Evolutionary conservation across 2,797 vertebrate species (phyloP).

Genomic region (Poeciliopsis gracilis): DNA sequence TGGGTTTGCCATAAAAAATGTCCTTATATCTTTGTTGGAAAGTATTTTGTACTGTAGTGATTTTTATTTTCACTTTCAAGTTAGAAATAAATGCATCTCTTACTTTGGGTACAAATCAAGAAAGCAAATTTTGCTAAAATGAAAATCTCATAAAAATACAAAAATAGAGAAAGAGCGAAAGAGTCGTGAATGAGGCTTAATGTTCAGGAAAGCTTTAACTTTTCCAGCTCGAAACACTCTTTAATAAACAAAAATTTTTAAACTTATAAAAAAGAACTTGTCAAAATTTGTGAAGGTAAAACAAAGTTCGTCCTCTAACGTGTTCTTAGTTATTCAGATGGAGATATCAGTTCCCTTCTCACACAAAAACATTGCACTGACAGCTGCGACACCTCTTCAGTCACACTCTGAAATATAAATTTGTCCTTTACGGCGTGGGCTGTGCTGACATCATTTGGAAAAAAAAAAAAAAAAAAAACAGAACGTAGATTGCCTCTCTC

Average conservation of each 20-base stretch:
- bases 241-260: neutral
- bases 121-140: neutral
- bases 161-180: neutral
- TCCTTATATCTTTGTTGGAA: neutral
- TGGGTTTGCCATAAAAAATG: neutral
- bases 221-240: neutral
- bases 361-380: constrained; percentile 9
- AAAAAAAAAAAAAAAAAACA: constrained; percentile 14
- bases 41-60: neutral
- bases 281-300: neutral
- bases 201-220: neutral
- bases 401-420: constrained; percentile 45
- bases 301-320: neutral
- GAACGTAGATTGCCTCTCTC: constrained; percentile 30
- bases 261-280: neutral
- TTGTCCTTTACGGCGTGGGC: constrained; percentile 44
- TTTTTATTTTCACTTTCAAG: neutral
- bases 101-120: neutral
- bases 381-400: constrained; percentile 22
- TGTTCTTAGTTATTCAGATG: constrained; percentile 14
- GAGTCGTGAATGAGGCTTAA: neutral
- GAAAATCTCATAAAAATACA: neutral
- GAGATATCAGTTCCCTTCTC: neutral
- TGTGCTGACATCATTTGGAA: constrained; percentile 64
- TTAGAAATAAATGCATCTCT: neutral